A percentile compares a stretch with the other conserved stretches of the same genome.
phyloP scores from a whole-genome alignment of 2,113 vertebrate genomes.

The Piprites chloris region DNA sequence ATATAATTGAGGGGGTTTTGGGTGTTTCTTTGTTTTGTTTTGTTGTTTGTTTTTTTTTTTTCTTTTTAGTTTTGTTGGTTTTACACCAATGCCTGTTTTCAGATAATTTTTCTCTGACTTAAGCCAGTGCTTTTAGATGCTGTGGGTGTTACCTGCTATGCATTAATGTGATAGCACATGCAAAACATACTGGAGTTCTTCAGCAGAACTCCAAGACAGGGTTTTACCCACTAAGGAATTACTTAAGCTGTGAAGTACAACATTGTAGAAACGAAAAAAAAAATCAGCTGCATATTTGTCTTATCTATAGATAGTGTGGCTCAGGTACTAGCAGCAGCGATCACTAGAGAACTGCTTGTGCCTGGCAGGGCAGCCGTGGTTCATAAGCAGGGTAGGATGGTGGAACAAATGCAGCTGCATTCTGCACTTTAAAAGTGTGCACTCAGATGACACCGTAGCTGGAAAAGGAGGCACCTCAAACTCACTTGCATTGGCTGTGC shows the following conservation, averaged over 20 bases:
- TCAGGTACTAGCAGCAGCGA: neutral
- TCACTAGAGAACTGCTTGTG: neutral
- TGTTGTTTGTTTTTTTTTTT: neutral
- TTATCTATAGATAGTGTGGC: neutral
- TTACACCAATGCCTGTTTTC: neutral
- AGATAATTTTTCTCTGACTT: neutral
- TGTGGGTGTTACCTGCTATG: neutral
- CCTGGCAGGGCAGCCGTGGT: neutral
- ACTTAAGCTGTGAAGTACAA: accelerated
- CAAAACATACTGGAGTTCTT: neutral
- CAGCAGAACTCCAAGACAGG: neutral
- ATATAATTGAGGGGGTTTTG: neutral
- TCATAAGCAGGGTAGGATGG: neutral
- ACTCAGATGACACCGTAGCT: neutral
- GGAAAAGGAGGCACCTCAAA: neutral
- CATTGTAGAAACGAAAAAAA: neutral
- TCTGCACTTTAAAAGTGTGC: neutral
- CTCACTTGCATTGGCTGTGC: neutral
- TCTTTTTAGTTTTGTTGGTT: neutral
- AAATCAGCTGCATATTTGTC: neutral
- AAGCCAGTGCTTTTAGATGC: neutral
- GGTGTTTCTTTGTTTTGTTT: too few species aligned
- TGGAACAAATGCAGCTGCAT: neutral
- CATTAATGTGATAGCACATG: neutral
- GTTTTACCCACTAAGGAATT: neutral